phyloP scores from a whole-genome alignment of 2,888 invertebrate species.

The Scaptodrosophila latifasciaeformis region DNA sequence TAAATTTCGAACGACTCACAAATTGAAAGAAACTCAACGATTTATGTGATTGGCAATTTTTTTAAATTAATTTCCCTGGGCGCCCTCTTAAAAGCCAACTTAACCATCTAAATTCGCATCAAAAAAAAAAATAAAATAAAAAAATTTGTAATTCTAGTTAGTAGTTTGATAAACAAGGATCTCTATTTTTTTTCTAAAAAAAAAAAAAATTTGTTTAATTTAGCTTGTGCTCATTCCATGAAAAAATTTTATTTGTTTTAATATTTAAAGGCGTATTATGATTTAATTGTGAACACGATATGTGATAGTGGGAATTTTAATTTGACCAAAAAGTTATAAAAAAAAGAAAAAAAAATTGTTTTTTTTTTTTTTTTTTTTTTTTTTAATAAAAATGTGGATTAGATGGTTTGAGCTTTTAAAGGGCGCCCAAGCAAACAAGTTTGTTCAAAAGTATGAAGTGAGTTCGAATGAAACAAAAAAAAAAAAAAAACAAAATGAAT shows the following conservation, averaged over 20 bases:
- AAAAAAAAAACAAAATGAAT: slow-evolving; percentile 14
- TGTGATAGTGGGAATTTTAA: slow-evolving; percentile 59
- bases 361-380: neutral
- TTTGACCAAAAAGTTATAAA: slow-evolving; percentile 59
- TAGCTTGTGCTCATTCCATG: slow-evolving; percentile 67
- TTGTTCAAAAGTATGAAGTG: neutral
- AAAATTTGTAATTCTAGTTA: slow-evolving; percentile 52
- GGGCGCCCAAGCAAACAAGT: slow-evolving; percentile 34
- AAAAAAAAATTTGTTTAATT: slow-evolving; percentile 48
- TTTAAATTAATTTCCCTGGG: too few species aligned
- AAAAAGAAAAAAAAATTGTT: slow-evolving; percentile 16
- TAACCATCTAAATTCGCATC: slow-evolving; percentile 16
- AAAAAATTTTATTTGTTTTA: slow-evolving; percentile 42
- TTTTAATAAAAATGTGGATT: neutral
- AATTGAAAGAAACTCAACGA: too few species aligned
- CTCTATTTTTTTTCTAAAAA: slow-evolving; percentile 52
- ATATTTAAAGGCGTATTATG: slow-evolving; percentile 34
- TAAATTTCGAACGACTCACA: too few species aligned
- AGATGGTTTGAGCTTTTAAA: too few species aligned
- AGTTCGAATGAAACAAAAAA: slow-evolving; percentile 9
- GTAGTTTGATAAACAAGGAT: slow-evolving; percentile 61
- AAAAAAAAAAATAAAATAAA: slow-evolving; percentile 17
- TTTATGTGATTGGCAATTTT: too few species aligned
- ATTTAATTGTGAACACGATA: slow-evolving; percentile 58
- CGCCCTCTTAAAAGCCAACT: too few species aligned